Conservation (phyloP, 2,888 invertebrate species). For the Epistrophe eligans region DNA sequence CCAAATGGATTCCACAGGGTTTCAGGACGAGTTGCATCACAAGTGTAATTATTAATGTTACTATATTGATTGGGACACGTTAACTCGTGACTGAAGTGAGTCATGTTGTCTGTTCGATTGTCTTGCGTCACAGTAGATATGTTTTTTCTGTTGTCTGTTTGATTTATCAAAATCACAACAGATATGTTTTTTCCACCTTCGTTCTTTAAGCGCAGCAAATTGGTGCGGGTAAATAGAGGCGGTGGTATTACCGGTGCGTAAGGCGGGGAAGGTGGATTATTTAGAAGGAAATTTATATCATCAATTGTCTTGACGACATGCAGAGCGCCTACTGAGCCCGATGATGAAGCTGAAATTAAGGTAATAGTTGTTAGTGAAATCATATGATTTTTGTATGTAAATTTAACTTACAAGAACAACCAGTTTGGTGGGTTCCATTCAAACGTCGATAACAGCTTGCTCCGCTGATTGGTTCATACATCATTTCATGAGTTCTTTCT, state of each 20-base stretch:
- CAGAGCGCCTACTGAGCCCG: constrained; percentile 93
- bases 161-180: constrained; percentile 89
- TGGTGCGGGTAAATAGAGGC: constrained; percentile 86
- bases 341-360: constrained; percentile 82
- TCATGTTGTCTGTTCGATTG: constrained; percentile 80
- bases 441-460: constrained; percentile 94
- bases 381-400: background rate
- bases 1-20: constrained; percentile 92
- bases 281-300: constrained; percentile 91
- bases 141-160: too few species aligned
- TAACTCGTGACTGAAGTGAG: constrained; percentile 87
- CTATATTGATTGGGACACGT: constrained; percentile 93
- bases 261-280: constrained; percentile 90
- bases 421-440: constrained; percentile 97
- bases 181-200: constrained; percentile 86
- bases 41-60: constrained; percentile 84
- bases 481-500: constrained; percentile 89
- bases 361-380: background rate
- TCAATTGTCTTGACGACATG: constrained; percentile 87
- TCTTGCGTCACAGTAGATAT: constrained; percentile 88
- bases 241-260: constrained; percentile 91
- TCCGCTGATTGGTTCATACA: constrained; percentile 90
- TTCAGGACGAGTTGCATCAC: constrained; percentile 84
- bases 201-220: constrained; percentile 85
- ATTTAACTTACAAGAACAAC: constrained; percentile 93